A percentile compares a stretch with the other conserved stretches of the same genome.
Conservation (phyloP, 2,888 invertebrate genomes). For the Mythimna loreyi region DNA sequence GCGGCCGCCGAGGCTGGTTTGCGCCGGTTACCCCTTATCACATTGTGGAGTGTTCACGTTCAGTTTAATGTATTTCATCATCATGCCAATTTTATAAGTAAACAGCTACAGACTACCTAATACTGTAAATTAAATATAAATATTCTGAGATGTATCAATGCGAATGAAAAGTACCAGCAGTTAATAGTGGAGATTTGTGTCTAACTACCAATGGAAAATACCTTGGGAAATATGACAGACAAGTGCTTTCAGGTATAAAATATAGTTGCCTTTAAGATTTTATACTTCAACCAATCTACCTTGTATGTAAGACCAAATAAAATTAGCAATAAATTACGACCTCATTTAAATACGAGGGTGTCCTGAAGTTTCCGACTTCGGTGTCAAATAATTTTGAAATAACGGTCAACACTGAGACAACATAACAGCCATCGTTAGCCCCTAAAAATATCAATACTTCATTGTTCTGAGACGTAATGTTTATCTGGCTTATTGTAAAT, state of each 20-base stretch:
- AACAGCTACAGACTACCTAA: conserved; percentile 32
- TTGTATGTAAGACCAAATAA: conserved; percentile 6
- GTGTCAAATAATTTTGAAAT: no score
- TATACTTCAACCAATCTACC: neutral
- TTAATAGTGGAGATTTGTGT: no score
- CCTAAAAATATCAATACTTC: no score
- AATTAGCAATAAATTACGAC: neutral
- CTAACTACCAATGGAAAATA: no score
- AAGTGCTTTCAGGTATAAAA: no score
- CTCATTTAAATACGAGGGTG: no score
- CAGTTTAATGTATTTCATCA: conserved; percentile 74
- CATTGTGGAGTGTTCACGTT: conserved; percentile 49
- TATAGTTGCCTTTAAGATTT: neutral
- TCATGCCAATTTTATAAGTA: conserved; percentile 49
- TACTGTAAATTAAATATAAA: conserved; percentile 6
- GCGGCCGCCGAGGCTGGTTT: conserved; percentile 70
- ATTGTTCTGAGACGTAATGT: no score
- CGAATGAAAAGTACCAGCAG: neutral
- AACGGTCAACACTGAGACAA: no score
- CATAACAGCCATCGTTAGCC: no score
- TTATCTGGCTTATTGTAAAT: neutral
- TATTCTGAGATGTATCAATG: neutral
- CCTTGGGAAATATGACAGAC: no score
- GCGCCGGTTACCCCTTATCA: conserved; percentile 72
- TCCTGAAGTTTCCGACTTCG: no score